Evolutionary conservation across 1,140 invertebrate species (phyloP).

Genomic region (Mercenaria mercenaria): DNA sequence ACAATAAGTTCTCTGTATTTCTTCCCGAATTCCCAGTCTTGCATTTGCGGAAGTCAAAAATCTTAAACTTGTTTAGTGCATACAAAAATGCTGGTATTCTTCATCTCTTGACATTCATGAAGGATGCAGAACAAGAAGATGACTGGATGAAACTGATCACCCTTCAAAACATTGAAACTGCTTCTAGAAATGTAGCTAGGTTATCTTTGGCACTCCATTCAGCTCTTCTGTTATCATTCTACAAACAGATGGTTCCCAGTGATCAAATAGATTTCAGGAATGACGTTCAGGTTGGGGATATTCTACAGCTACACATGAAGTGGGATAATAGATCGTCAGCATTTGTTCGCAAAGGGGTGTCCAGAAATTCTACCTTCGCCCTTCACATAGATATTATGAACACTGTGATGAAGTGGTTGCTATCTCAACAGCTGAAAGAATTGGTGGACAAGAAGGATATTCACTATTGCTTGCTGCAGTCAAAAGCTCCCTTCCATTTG

Average conservation of each 20-base stretch:
- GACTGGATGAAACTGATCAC: not conserved
- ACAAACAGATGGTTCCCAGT: not conserved
- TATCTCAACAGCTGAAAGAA: not conserved
- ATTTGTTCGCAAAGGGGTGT: not conserved
- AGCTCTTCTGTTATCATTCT: not conserved
- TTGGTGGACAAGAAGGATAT: slow-evolving; percentile 42
- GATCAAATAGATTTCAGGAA: not conserved
- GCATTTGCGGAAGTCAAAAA: slow-evolving; percentile 49
- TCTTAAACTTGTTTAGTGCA: slow-evolving; percentile 29
- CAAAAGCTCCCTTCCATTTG: slow-evolving; percentile 43
- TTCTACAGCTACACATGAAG: not conserved
- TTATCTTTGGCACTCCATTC: not conserved
- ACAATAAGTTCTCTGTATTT: slow-evolving; percentile 22
- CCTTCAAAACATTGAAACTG: slow-evolving; percentile 2
- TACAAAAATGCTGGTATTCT: not conserved
- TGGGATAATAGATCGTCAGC: not conserved
- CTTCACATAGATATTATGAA: slow-evolving; percentile 47
- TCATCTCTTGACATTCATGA: not conserved
- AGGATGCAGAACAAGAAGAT: not conserved
- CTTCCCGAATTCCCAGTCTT: slow-evolving; percentile 53
- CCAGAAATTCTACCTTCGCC: slow-evolving; percentile 30
- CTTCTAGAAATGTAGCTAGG: not conserved
- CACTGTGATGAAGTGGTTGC: slow-evolving; percentile 50
- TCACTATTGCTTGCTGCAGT: slow-evolving; percentile 25
- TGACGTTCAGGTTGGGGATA: not conserved